Evolutionary conservation across 1,140 invertebrate species (phyloP).

Genomic region (Dendrolimus kikuchii): DNA sequence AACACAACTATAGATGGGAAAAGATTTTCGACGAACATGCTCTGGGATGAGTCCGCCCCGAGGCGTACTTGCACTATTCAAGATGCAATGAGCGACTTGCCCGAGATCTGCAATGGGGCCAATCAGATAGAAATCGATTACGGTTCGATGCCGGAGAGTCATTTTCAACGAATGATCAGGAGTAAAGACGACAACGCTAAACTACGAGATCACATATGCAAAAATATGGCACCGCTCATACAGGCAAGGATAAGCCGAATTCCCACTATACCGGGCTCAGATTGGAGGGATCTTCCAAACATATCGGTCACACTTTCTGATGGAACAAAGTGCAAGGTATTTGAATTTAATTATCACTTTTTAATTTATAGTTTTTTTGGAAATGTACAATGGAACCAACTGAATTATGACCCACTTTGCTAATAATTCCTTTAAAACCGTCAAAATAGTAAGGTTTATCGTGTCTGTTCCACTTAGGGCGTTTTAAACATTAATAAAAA

Average conservation of each 20-base stretch:
- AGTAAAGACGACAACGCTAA: slow-evolving; percentile 73
- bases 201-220: slow-evolving; percentile 87
- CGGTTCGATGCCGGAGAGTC: slow-evolving; percentile 79
- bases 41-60: slow-evolving; percentile 77
- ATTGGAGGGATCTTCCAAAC: slow-evolving; percentile 93
- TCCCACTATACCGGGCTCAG: slow-evolving; percentile 82
- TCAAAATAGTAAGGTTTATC: too few species aligned
- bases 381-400: too few species aligned
- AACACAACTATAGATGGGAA: slow-evolving; percentile 84
- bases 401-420: too few species aligned
- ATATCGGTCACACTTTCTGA: slow-evolving; percentile 80
- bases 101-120: slow-evolving; percentile 83
- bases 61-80: slow-evolving; percentile 82
- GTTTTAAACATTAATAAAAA: too few species aligned
- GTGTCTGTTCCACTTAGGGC: too few species aligned
- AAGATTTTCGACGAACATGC: slow-evolving; percentile 61
- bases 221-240: slow-evolving; percentile 87
- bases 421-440: too few species aligned
- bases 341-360: slow-evolving; percentile 1
- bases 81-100: slow-evolving; percentile 89
- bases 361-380: background rate
- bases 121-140: slow-evolving; percentile 82
- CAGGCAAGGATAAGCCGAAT: slow-evolving; percentile 85
- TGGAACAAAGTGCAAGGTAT: slow-evolving; percentile 75
- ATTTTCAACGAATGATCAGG: slow-evolving; percentile 85